phyloP scores from a whole-genome alignment of 2,113 vertebrate genomes.

The Serinus canaria region DNA sequence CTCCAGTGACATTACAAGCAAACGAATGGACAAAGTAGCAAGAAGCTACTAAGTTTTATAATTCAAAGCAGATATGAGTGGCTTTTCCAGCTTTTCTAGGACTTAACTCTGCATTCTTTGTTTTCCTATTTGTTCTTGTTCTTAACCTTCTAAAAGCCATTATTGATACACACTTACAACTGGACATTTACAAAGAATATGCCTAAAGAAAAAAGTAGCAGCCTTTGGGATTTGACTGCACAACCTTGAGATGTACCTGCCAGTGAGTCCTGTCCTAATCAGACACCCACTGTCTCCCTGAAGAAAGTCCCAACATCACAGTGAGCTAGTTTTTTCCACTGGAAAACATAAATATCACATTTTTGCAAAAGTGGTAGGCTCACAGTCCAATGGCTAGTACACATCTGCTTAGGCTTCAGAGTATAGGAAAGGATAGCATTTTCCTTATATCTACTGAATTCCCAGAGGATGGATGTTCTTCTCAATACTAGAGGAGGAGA shows the following conservation, averaged over 20 bases:
- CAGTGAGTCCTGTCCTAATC: not conserved
- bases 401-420: not conserved
- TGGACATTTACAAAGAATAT: not conserved
- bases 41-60: not conserved
- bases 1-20: not conserved
- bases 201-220: not conserved
- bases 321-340: not conserved
- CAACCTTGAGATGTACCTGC: not conserved
- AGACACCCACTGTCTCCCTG: not conserved
- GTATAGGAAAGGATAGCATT: not conserved
- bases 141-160: not conserved
- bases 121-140: not conserved
- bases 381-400: not conserved
- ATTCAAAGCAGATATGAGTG: not conserved
- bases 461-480: not conserved
- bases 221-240: not conserved
- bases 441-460: not conserved
- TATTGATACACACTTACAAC: not conserved
- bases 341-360: not conserved
- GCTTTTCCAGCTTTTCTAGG: not conserved
- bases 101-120: not conserved
- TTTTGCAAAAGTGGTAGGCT: not conserved
- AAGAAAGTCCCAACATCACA: not conserved
- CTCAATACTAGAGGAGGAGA: not conserved
- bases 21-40: not conserved